A percentile compares a stretch with the other conserved stretches of the same genome.
These are phyloP conservation scores for Apantesis nais DNA, from an alignment of 2,888 invertebrate genomes.

Conservation along the genomic window DNA sequence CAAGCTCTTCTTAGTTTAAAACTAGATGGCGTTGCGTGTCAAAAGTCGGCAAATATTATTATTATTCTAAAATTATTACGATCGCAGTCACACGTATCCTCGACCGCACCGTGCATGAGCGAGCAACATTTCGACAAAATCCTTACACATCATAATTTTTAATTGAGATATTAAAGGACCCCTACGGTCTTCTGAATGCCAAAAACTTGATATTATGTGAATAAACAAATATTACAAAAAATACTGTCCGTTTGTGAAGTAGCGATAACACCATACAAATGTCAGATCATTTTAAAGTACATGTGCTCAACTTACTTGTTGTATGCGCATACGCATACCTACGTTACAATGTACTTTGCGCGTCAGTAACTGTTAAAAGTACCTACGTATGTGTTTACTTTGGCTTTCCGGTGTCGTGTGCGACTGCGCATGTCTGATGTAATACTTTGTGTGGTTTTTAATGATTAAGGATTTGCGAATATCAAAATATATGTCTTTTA, in stretches of 20 bases:
- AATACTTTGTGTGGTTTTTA: constrained; percentile 7
- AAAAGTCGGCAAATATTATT: too few species aligned
- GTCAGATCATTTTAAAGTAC: neutral
- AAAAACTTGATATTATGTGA: neutral
- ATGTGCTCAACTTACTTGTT: too few species aligned
- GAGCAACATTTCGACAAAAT: too few species aligned
- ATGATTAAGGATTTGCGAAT: constrained; percentile 5
- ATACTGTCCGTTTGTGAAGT: neutral
- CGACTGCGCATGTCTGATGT: constrained; percentile 26
- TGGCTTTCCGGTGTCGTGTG: constrained; percentile 40
- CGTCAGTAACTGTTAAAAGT: neutral
- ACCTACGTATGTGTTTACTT: constrained; percentile 37
- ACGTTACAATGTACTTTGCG: constrained; percentile 10
- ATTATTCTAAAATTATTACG: too few species aligned
- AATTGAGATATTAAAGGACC: too few species aligned
- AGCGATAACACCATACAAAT: neutral
- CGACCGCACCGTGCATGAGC: too few species aligned
- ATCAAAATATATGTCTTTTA: neutral
- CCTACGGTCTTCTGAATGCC: too few species aligned
- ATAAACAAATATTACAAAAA: neutral
- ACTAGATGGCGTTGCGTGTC: too few species aligned
- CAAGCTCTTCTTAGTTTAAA: too few species aligned
- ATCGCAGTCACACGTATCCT: too few species aligned
- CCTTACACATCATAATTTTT: too few species aligned
- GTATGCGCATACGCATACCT: neutral